A percentile compares a stretch with the other conserved stretches of the same genome.
phyloP scores from a whole-genome alignment of 2,113 vertebrate species.

The Syrrhaptes paradoxus region DNA sequence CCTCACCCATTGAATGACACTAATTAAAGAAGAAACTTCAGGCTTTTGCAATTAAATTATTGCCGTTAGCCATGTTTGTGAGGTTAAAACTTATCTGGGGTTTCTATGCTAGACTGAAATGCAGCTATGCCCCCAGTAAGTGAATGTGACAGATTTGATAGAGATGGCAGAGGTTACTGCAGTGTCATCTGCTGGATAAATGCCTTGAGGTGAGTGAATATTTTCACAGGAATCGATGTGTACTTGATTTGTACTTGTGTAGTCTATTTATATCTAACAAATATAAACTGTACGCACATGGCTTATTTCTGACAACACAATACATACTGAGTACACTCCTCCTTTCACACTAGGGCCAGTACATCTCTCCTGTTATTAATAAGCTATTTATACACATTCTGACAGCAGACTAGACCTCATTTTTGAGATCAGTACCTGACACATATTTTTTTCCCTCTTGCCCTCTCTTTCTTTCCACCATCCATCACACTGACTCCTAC shows the following conservation, averaged over 20 bases:
- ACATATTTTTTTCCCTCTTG: constrained; percentile 38
- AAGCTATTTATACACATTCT: constrained; percentile 37
- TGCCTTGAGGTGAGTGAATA: neutral
- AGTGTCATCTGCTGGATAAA: neutral
- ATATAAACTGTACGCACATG: neutral
- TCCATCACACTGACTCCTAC: constrained; percentile 64
- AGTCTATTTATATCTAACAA: neutral
- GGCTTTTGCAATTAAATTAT: neutral
- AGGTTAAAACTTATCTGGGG: neutral
- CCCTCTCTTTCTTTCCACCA: constrained; percentile 51
- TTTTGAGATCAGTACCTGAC: constrained; percentile 45
- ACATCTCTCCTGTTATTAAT: constrained; percentile 13
- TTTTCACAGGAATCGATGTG: neutral
- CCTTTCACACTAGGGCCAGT: neutral
- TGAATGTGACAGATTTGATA: neutral
- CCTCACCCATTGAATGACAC: neutral
- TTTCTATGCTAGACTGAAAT: neutral
- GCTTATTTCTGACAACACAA: neutral
- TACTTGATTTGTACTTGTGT: neutral
- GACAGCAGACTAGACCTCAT: constrained; percentile 44
- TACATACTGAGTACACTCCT: neutral
- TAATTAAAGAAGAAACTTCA: neutral
- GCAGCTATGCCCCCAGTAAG: neutral
- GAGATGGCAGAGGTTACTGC: neutral
- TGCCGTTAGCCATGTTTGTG: neutral